A percentile compares a stretch with the other conserved stretches of the same genome.
Evolutionary conservation across 2,888 invertebrate species (phyloP).

Genomic region (Cecidostiba fungosa): DNA sequence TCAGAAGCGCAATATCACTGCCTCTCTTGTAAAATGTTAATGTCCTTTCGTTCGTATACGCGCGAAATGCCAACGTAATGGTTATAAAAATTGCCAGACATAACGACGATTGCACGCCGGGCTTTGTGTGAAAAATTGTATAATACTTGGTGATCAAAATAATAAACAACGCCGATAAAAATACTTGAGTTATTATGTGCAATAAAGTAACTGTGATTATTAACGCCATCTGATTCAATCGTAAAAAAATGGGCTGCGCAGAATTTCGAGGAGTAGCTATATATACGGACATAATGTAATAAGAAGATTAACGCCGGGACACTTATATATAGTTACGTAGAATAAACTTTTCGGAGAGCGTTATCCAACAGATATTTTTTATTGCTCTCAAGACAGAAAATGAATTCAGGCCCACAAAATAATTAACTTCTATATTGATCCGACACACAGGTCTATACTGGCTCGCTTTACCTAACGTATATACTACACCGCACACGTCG

Average conservation of each 20-base stretch:
- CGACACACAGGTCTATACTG: not conserved
- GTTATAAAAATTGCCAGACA: slow-evolving; percentile 5
- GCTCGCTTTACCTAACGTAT: not conserved
- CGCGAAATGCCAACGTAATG: slow-evolving; percentile 2
- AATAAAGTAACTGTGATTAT: not conserved
- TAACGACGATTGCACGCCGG: not conserved
- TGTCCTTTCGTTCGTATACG: not conserved
- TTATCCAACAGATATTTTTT: not conserved
- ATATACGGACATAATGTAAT: not conserved
- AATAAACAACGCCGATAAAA: not conserved
- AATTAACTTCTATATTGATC: not conserved
- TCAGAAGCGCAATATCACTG: not conserved
- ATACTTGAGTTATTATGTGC: not conserved
- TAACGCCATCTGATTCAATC: not conserved
- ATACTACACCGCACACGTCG: not conserved
- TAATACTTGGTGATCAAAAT: not conserved
- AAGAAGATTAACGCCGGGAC: not conserved
- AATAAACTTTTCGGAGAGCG: not conserved
- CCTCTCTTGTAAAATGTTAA: slow-evolving; percentile 7
- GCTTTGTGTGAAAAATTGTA: slow-evolving; percentile 5
- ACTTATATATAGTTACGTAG: no score
- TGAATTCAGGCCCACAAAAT: not conserved
- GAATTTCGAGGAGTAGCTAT: not conserved
- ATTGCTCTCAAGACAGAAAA: not conserved
- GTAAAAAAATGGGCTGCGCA: not conserved